Percentiles rank a stretch among this genome's conserved stretches.
These are phyloP conservation scores for Psylliodes chrysocephalus DNA, from an alignment of 2,888 invertebrate species.

Conservation along the genomic window DNA sequence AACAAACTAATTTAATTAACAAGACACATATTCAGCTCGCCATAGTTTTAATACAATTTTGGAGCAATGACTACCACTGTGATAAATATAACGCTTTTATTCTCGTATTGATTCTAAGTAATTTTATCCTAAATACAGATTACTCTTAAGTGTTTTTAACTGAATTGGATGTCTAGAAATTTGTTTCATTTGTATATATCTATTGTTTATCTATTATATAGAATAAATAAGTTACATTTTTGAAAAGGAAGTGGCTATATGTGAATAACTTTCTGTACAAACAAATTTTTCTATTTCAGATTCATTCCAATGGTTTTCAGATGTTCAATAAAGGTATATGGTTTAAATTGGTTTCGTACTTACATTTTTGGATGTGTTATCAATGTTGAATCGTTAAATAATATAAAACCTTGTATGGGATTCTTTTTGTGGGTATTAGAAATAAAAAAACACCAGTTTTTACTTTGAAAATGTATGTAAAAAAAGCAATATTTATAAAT, in stretches of 20 bases:
- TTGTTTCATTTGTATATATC: conserved; percentile 52
- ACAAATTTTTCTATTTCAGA: not conserved
- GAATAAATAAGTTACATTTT: conserved; percentile 30
- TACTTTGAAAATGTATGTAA: too few species aligned
- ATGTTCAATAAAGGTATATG: too few species aligned
- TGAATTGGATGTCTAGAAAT: conserved; percentile 60
- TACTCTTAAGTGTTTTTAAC: conserved; percentile 60
- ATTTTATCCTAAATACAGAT: conserved; percentile 59
- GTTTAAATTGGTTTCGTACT: too few species aligned
- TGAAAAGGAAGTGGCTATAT: conserved; percentile 18
- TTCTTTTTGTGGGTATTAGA: too few species aligned
- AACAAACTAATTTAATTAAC: not conserved
- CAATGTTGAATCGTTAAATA: too few species aligned
- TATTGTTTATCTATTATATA: conserved; percentile 20
- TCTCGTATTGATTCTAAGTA: conserved; percentile 63
- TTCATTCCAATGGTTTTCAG: too few species aligned
- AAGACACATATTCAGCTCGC: conserved; percentile 1
- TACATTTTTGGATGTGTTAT: too few species aligned
- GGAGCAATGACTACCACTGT: conserved; percentile 67
- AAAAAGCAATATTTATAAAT: too few species aligned
- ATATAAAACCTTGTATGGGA: too few species aligned
- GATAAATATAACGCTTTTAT: conserved; percentile 66
- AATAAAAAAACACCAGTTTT: too few species aligned
- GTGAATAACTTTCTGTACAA: not conserved
- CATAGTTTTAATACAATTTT: conserved; percentile 55